Evolutionary conservation across 2,888 invertebrate genomes (phyloP).

Genomic region (Zygaena filipendulae): DNA sequence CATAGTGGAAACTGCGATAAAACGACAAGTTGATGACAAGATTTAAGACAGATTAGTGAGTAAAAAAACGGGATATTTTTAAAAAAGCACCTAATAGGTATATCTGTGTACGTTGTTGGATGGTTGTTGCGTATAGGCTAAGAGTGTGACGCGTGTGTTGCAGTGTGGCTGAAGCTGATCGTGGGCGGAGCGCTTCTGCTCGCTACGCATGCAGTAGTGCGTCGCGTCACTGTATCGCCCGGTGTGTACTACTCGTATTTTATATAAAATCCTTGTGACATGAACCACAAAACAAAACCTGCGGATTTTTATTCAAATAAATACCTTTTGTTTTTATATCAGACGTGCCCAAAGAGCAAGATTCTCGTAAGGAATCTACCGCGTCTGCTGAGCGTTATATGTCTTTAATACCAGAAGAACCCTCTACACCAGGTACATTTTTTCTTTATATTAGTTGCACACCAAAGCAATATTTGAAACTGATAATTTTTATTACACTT

Average conservation of each 20-base stretch:
- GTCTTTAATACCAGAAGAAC: constrained; percentile 46
- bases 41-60: background rate
- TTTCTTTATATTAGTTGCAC: no score
- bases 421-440: constrained; percentile 26
- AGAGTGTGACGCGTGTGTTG: constrained; percentile 65
- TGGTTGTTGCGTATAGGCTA: no score
- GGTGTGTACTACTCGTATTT: no score
- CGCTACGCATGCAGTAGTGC: constrained; percentile 87
- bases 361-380: constrained; percentile 35
- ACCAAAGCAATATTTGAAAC: no score
- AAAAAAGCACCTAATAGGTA: no score
- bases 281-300: no score
- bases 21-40: no score
- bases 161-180: constrained; percentile 89
- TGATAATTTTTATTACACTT: no score
- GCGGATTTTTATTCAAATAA: no score
- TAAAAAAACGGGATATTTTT: background rate
- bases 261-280: constrained; percentile 2
- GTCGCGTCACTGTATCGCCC: constrained; percentile 72
- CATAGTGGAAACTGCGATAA: no score
- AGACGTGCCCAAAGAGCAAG: constrained; percentile 35
- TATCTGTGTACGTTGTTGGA: no score
- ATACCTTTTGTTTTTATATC: no score
- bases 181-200: constrained; percentile 86
- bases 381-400: constrained; percentile 47